Evolutionary conservation across 2,113 vertebrate genomes (phyloP).

Genomic region (Myodes glareolus): DNA sequence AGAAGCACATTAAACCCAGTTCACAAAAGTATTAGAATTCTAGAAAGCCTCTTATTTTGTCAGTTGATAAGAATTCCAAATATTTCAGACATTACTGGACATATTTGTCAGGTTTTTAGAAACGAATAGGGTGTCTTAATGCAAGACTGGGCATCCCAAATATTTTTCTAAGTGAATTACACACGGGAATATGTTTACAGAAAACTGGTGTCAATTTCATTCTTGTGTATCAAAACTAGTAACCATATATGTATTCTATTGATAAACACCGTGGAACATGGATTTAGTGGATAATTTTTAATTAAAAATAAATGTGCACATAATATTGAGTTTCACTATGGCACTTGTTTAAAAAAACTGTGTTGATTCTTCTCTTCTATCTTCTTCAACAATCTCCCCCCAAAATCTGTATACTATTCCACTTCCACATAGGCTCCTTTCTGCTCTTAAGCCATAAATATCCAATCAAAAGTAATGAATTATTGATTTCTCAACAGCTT

Average conservation of each 20-base stretch:
- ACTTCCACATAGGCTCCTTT: background rate
- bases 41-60: background rate
- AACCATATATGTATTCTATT: background rate
- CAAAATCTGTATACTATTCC: too few species aligned
- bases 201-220: background rate
- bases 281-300: background rate
- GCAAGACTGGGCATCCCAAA: background rate
- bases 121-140: background rate
- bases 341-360: background rate
- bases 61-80: background rate
- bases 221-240: background rate
- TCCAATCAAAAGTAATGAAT: background rate
- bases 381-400: background rate
- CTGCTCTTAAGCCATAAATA: background rate
- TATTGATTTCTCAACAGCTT: background rate
- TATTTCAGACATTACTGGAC: background rate
- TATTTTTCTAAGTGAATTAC: background rate
- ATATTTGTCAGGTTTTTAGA: background rate
- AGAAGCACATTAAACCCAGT: background rate
- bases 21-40: background rate
- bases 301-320: background rate
- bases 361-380: background rate
- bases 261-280: background rate
- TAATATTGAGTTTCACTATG: background rate
- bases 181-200: background rate